Conservation (phyloP, 2,888 invertebrate genomes). For the Nomada ferruginata region DNA sequence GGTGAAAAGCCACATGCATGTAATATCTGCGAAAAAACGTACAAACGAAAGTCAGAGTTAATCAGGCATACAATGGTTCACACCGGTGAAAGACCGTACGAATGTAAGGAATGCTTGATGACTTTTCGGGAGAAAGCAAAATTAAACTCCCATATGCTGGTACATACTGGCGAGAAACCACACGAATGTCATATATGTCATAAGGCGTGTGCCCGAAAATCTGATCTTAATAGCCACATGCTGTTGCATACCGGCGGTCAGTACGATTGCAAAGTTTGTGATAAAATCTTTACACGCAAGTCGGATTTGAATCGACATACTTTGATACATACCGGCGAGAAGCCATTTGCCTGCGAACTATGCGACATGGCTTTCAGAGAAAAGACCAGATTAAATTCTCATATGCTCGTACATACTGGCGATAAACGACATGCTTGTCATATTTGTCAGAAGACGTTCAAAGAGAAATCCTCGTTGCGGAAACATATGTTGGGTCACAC, state of each 20-base stretch:
- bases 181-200: constrained; percentile 82
- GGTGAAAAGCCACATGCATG: constrained; percentile 82
- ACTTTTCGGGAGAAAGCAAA: constrained; percentile 82
- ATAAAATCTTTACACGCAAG: constrained; percentile 82
- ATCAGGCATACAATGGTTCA: constrained; percentile 82
- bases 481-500: constrained; percentile 81
- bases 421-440: constrained; percentile 80
- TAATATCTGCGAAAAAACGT: constrained; percentile 80
- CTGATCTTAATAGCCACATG: constrained; percentile 82
- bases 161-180: constrained; percentile 82
- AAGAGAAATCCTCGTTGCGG: constrained; percentile 77
- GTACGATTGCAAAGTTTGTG: constrained; percentile 81
- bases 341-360: constrained; percentile 79
- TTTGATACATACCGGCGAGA: constrained; percentile 81
- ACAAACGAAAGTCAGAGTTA: constrained; percentile 81
- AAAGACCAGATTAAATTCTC: constrained; percentile 80
- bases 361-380: constrained; percentile 82
- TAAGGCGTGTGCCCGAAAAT: constrained; percentile 81
- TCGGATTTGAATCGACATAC: constrained; percentile 81
- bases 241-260: constrained; percentile 81
- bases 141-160: constrained; percentile 81
- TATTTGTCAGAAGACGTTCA: constrained; percentile 79
- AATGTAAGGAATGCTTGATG: constrained; percentile 82
- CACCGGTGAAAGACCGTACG: constrained; percentile 81
- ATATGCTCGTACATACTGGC: constrained; percentile 80